Conservation (phyloP, 2,797 vertebrate species). For the Catamblyrhynchus diadema region DNA sequence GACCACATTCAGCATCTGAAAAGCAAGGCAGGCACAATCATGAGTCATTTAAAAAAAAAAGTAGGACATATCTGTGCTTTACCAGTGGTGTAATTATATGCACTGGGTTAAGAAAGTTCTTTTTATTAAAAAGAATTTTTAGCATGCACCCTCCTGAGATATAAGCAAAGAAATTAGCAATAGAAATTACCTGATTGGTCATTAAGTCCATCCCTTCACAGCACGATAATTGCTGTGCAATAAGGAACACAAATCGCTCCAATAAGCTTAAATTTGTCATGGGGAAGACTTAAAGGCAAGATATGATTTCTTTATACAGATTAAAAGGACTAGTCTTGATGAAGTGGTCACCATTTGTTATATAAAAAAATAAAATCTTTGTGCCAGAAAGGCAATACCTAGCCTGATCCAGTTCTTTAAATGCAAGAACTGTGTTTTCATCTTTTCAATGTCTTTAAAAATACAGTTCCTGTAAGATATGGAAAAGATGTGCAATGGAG, state of each 20-base stretch:
- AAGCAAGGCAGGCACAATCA: neutral
- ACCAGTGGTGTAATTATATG: neutral
- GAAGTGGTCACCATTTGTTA: neutral
- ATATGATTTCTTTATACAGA: neutral
- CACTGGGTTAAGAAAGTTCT: too few species aligned
- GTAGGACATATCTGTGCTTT: neutral
- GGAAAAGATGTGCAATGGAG: neutral
- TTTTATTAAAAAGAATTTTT: conserved; percentile 16
- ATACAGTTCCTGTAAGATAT: neutral
- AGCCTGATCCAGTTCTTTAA: neutral
- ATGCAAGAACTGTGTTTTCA: neutral
- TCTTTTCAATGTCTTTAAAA: neutral
- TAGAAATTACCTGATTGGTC: conserved; percentile 16
- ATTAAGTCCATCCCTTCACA: conserved; percentile 9
- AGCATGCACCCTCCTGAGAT: neutral
- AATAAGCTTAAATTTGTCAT: neutral
- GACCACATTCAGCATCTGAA: neutral
- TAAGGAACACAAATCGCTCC: neutral
- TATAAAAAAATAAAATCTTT: neutral
- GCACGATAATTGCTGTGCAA: neutral
- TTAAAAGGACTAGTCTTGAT: neutral
- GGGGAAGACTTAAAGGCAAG: neutral
- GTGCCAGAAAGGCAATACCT: neutral
- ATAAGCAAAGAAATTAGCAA: neutral
- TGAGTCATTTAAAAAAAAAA: neutral